Evolutionary conservation across 2,113 vertebrate genomes (phyloP).

Genomic region (Mohoua ochrocephala): DNA sequence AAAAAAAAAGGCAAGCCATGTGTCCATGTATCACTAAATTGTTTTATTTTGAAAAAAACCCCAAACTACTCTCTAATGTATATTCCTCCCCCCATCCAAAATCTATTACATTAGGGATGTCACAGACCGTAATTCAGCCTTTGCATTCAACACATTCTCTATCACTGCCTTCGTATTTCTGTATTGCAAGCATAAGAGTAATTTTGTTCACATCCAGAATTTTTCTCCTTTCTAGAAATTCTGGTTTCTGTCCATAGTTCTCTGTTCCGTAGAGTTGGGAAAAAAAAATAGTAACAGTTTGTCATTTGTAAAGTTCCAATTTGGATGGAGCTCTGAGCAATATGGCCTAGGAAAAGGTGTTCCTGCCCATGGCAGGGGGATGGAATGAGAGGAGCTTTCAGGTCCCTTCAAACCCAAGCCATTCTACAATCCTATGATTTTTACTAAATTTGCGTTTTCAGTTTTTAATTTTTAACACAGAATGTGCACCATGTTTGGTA

Average conservation of each 20-base stretch:
- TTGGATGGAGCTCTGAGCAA: neutral
- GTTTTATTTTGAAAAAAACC: neutral
- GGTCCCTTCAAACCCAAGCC: neutral
- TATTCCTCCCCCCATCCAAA: neutral
- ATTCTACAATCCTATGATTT: neutral
- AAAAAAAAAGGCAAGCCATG: neutral
- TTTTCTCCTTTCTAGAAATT: neutral
- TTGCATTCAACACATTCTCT: neutral
- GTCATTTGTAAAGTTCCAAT: neutral
- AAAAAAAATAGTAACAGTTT: neutral
- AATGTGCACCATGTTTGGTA: neutral
- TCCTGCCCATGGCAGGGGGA: neutral
- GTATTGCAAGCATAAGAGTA: neutral
- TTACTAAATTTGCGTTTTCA: neutral
- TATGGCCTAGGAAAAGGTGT: neutral
- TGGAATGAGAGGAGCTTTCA: neutral
- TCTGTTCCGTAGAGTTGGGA: neutral
- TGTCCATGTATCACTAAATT: neutral
- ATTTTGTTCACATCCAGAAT: neutral
- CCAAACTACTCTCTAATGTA: neutral
- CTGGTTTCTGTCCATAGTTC: neutral
- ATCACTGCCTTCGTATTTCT: neutral
- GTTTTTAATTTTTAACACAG: neutral
- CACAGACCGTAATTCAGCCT: neutral
- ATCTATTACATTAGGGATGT: neutral